Conservation (phyloP, 2,888 invertebrate species). For the Cancer borealis region DNA sequence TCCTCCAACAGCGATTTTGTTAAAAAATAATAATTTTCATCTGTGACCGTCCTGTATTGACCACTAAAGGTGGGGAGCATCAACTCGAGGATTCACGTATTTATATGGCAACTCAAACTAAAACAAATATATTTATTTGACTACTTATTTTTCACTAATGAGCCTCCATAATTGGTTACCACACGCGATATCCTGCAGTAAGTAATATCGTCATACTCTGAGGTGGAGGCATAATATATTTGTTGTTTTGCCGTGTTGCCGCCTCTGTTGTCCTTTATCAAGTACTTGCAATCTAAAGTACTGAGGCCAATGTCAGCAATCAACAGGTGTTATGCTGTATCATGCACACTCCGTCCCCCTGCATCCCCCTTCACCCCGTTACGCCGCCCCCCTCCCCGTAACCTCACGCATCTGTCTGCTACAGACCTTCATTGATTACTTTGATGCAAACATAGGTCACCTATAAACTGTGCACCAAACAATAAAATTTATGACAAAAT, state of each 20-base stretch:
- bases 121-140: not conserved
- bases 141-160: not conserved
- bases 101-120: not conserved
- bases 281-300: not conserved
- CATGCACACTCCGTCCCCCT: not conserved
- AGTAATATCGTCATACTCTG: not conserved
- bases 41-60: not conserved
- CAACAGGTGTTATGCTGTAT: constrained; percentile 17
- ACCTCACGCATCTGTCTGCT: not conserved
- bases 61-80: too few relatives aligned
- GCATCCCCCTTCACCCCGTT: not conserved
- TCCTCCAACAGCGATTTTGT: not conserved
- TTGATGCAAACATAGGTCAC: too few relatives aligned
- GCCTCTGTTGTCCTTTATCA: not conserved
- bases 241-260: too few relatives aligned
- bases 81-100: not conserved
- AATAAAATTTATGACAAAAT: too few relatives aligned
- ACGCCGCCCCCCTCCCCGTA: not conserved
- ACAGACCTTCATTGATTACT: not conserved
- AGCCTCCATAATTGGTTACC: not conserved
- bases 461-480: too few relatives aligned
- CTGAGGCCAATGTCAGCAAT: not conserved
- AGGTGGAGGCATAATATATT: not conserved
- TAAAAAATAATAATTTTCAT: not conserved
- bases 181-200: not conserved